Evolutionary conservation across 2,888 invertebrate species (phyloP).

Genomic region (Microctonus hyperodae): DNA sequence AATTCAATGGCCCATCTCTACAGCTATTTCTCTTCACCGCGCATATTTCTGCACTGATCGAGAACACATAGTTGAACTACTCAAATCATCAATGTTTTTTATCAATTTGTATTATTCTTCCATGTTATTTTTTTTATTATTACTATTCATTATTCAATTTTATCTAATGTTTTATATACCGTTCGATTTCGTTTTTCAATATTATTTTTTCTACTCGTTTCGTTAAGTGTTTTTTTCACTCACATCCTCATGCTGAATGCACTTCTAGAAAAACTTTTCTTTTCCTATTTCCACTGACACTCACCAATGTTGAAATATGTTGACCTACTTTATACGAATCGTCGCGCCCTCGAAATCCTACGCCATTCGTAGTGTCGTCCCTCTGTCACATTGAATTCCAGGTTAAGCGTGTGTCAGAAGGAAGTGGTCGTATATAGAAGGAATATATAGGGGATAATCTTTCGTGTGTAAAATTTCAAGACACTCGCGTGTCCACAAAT

Average conservation of each 20-base stretch:
- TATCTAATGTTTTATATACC: too few relatives aligned
- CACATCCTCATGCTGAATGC: too few relatives aligned
- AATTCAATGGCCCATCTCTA: slow-evolving; percentile 26
- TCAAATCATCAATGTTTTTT: neutral
- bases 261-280: neutral
- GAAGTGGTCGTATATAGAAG: neutral
- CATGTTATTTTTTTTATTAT: too few relatives aligned
- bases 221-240: too few relatives aligned
- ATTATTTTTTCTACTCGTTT: too few relatives aligned
- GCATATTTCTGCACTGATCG: neutral
- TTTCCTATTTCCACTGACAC: neutral
- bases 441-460: neutral
- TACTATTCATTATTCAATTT: too few relatives aligned
- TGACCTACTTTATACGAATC: neutral
- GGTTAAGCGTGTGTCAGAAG: neutral
- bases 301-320: neutral
- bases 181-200: too few relatives aligned
- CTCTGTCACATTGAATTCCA: neutral
- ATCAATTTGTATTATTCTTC: neutral
- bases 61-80: neutral
- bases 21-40: neutral
- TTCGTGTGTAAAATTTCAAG: neutral
- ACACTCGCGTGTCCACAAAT: neutral
- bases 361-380: neutral
- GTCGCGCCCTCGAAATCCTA: neutral